A percentile compares a stretch with the other conserved stretches of the same genome.
phyloP scores from a whole-genome alignment of 2,888 invertebrate genomes.

The Xylocampa areola region DNA sequence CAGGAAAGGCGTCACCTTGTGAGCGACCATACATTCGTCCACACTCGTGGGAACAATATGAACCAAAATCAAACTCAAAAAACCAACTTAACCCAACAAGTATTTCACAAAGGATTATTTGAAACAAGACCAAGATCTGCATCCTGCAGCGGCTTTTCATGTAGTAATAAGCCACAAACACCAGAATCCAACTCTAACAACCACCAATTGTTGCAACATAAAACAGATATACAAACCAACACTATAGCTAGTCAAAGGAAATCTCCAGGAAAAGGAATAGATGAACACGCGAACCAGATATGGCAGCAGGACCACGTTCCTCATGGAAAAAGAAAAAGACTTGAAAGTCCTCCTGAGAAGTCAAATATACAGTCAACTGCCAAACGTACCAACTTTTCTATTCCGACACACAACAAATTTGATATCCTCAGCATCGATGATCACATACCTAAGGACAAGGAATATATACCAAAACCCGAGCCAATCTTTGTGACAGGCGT shows the following conservation, averaged over 20 bases:
- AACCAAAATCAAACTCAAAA: background rate
- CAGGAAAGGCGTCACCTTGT: slow-evolving; percentile 44
- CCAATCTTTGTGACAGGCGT: slow-evolving; percentile 2
- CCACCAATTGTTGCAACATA: background rate
- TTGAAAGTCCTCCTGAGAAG: background rate
- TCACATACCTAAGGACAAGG: background rate
- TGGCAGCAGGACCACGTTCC: background rate
- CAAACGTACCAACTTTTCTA: background rate
- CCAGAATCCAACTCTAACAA: background rate
- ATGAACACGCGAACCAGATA: background rate
- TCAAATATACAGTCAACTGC: background rate
- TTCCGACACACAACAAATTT: background rate
- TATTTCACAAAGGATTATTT: background rate
- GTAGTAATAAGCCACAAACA: background rate
- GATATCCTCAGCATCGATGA: background rate
- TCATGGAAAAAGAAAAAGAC: background rate
- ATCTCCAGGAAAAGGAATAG: background rate
- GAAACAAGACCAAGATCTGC: background rate
- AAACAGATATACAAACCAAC: background rate
- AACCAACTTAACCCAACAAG: background rate
- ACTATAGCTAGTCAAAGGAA: background rate
- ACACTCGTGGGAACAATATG: slow-evolving; percentile 19
- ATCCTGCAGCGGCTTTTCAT: background rate
- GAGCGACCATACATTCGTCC: slow-evolving; percentile 30
- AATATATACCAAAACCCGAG: slow-evolving; percentile 2